phyloP scores from a whole-genome alignment of 2,888 invertebrate genomes.

The Mesopsocus fuscifrons region DNA sequence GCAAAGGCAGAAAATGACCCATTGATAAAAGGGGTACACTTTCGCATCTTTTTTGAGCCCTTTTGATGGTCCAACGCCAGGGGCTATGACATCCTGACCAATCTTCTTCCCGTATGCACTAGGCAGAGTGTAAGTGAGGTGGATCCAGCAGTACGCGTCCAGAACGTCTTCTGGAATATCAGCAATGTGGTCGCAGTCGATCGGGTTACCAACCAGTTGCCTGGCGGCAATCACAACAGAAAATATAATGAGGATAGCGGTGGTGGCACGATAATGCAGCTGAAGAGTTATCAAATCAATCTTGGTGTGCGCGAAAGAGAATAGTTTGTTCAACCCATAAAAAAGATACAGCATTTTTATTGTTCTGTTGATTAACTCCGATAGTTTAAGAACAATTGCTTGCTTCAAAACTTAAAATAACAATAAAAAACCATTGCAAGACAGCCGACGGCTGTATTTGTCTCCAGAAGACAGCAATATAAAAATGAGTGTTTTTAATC shows the following conservation, averaged over 20 bases:
- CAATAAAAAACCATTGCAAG: too few species aligned
- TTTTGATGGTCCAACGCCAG: slow-evolving; percentile 39
- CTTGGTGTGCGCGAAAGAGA: slow-evolving; percentile 53
- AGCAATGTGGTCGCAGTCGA: slow-evolving; percentile 32
- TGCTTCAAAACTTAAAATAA: too few species aligned
- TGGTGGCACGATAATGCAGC: slow-evolving; percentile 67
- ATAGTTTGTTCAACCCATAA: slow-evolving; percentile 15
- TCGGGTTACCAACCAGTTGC: slow-evolving; percentile 72
- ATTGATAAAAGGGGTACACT: slow-evolving; percentile 79
- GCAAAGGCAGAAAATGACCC: slow-evolving; percentile 91
- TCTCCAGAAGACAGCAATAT: too few species aligned
- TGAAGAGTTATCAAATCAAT: slow-evolving; percentile 66
- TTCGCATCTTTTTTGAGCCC: slow-evolving; percentile 30
- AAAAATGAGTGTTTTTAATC: too few species aligned
- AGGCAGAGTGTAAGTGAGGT: slow-evolving; percentile 74
- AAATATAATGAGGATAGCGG: slow-evolving; percentile 61
- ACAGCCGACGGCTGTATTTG: too few species aligned
- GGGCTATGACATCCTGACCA: slow-evolving; percentile 63
- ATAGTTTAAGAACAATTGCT: too few species aligned
- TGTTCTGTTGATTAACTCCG: too few species aligned
- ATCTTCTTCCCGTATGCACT: slow-evolving; percentile 59
- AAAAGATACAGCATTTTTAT: slow-evolving; percentile 14
- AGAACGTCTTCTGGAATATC: slow-evolving; percentile 77
- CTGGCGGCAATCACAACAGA: slow-evolving; percentile 70
- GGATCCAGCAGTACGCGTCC: slow-evolving; percentile 89